Conservation (phyloP, 2,797 vertebrate genomes). For the Lithobates sylvaticus region DNA sequence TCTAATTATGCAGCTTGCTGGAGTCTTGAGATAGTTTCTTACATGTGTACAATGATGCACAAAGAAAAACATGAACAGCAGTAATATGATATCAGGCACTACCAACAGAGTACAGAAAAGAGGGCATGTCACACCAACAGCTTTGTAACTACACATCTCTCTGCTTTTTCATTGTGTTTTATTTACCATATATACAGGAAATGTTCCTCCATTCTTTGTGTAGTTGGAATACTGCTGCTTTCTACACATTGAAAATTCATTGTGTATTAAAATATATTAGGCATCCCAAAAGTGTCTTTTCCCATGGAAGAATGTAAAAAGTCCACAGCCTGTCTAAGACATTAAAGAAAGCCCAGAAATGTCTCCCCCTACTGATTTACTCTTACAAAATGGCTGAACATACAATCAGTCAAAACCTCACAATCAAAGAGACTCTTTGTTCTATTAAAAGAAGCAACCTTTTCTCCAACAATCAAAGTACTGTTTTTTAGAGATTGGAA, state of each 20-base stretch:
- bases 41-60: too few relatives aligned
- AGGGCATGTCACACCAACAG: too few relatives aligned
- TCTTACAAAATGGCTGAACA: slow-evolving; percentile 22
- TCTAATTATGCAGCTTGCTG: too few relatives aligned
- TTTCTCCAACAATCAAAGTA: slow-evolving; percentile 51
- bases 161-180: background rate
- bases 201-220: background rate
- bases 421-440: slow-evolving; percentile 53
- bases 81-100: too few relatives aligned
- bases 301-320: background rate
- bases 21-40: too few relatives aligned
- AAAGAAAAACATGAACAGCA: too few relatives aligned
- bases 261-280: background rate
- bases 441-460: slow-evolving; percentile 61
- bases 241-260: background rate
- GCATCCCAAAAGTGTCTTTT: background rate
- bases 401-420: slow-evolving; percentile 40
- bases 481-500: slow-evolving; percentile 58
- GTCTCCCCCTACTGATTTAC: slow-evolving; percentile 53
- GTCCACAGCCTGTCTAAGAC: background rate
- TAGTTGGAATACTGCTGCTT: background rate
- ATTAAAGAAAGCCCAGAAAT: slow-evolving; percentile 23
- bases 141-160: too few relatives aligned
- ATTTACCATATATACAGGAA: background rate
- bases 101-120: too few relatives aligned